These are phyloP conservation scores for Peromyscus aztecus DNA, from an alignment of 2,797 vertebrate species.

Conservation along the genomic window DNA sequence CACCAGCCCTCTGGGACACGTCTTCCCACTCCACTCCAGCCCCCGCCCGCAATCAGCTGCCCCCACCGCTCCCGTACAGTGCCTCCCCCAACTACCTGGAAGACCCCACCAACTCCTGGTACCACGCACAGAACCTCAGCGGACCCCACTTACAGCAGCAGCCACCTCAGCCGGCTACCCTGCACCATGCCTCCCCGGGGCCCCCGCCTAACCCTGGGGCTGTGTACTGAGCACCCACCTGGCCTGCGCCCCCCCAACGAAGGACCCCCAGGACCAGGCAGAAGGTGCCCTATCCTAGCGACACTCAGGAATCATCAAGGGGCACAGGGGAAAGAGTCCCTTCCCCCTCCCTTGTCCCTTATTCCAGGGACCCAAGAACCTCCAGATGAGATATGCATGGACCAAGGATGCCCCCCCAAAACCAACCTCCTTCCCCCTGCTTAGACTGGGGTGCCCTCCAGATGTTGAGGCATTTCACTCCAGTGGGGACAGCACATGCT, in stretches of 20 bases:
- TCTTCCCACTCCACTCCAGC: constrained; percentile 91
- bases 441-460: constrained; percentile 68
- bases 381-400: constrained; percentile 72
- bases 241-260: constrained; percentile 65
- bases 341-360: constrained; percentile 59
- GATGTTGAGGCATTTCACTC: constrained; percentile 19
- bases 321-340: constrained; percentile 63
- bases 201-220: constrained; percentile 94
- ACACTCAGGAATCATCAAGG: constrained; percentile 84
- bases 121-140: constrained; percentile 91
- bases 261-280: constrained; percentile 80
- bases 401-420: constrained; percentile 59
- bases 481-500: constrained; percentile 14
- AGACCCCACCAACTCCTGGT: constrained; percentile 96
- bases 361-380: constrained; percentile 74
- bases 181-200: constrained; percentile 93
- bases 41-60: constrained; percentile 90
- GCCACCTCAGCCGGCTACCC: constrained; percentile 89
- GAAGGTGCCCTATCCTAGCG: constrained; percentile 72
- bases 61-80: constrained; percentile 94
- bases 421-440: constrained; percentile 40
- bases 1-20: constrained; percentile 96
- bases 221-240: constrained; percentile 91
- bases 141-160: constrained; percentile 94
- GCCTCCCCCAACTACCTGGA: constrained; percentile 96